A percentile compares a stretch with the other conserved stretches of the same genome.
These are phyloP conservation scores for Poecile atricapillus DNA, from an alignment of 2,113 vertebrate species.

Conservation along the genomic window DNA sequence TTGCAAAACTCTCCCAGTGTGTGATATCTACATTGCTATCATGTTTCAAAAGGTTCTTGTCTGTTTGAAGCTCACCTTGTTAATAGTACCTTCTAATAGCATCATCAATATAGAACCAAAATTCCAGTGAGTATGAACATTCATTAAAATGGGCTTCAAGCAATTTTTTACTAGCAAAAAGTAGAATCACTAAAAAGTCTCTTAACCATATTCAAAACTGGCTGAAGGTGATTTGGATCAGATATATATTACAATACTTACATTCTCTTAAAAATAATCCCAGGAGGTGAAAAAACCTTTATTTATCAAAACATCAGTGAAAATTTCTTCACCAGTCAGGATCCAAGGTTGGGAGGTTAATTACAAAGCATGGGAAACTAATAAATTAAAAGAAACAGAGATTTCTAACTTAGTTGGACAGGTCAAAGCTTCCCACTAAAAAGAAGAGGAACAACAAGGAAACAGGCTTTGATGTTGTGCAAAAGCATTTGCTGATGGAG, in stretches of 20 bases:
- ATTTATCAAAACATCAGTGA: background rate
- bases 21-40: background rate
- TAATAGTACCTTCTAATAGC: background rate
- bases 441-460: background rate
- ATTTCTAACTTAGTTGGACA: background rate
- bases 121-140: background rate
- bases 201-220: background rate
- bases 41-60: background rate
- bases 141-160: background rate
- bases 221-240: background rate
- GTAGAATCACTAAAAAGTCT: background rate
- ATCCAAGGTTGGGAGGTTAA: background rate
- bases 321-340: background rate
- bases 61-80: background rate
- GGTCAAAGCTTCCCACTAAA: background rate
- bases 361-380: background rate
- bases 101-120: background rate
- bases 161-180: background rate
- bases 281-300: background rate
- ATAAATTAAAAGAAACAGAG: background rate
- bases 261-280: background rate
- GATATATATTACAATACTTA: background rate
- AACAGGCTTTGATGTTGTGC: background rate
- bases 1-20: background rate
- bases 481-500: slow-evolving; percentile 51